Base-by-base conservation (phyloP, 2,797 vertebrate genomes). In the Manis crassicaudata region DNA sequence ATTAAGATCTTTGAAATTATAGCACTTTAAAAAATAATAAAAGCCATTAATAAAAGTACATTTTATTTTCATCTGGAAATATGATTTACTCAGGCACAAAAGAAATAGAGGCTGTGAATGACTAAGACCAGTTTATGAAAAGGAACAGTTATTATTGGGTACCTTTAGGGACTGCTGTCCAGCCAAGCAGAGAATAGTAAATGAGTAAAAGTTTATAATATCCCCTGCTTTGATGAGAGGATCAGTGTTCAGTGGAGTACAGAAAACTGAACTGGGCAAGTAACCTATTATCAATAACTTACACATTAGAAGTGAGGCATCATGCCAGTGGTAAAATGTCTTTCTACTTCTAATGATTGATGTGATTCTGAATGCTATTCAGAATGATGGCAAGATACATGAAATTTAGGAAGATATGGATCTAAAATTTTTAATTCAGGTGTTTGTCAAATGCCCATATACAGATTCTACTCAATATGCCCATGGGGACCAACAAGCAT, bases 401-500 rank as follows among this genome's bases (percentile, higher is more conserved):
- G 29, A 95, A 87, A 70, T 95, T 93, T 93, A 76, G n/a, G 63
- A 63, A 70, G 10, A 29, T 83, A 16, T 11, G 5, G 37, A 43
- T n/a, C 86, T 89, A 67, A 0, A 40, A 14, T 76, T 79, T 92
- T 90, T 7, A 89, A 75, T 50, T 81, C 29, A 92, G 82, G 87
- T 97, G 95, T 94, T 96, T 97, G 76, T 93, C 92, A 93, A 96
- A 77, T 98, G 95, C 96, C 94, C 95, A 86, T 97, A 98, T 96
- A 93, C 17, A 92, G 11, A 11, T 65, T 81, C 85, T 96, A 96
- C 92, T 46, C 97, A 94, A 96, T 97, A 98, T 96, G 88, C 92
- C 95, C 86, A 77, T 97, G 94, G 95, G 77, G 83, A 98, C 85
- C 91, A 92, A 95, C 92, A 96, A 92, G 94, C 92, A 82, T 43